These are phyloP conservation scores for Dynastes grantii DNA, from an alignment of 2,888 invertebrate species.

Conservation along the genomic window DNA sequence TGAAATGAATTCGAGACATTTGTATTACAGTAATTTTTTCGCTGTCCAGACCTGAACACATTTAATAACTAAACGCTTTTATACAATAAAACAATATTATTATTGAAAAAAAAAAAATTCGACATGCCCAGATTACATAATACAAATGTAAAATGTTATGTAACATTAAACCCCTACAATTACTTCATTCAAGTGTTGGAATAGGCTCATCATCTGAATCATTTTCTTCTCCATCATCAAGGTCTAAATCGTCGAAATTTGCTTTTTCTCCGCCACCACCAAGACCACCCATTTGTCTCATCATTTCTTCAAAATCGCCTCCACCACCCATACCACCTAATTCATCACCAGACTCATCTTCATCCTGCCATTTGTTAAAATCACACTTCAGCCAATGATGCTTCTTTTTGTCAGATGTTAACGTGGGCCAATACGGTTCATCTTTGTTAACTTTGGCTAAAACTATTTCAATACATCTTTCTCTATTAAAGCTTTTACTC, in stretches of 20 bases:
- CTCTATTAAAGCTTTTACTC: conserved; percentile 81
- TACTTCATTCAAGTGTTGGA: conserved; percentile 79
- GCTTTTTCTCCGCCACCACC: conserved; percentile 75
- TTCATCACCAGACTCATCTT: conserved; percentile 93
- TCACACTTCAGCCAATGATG: conserved; percentile 97
- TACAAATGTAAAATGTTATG: conserved; percentile 48
- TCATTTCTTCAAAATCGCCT: conserved; percentile 80
- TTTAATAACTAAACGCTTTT: conserved; percentile 41
- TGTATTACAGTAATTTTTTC: conserved; percentile 40
- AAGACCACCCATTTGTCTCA: conserved; percentile 81
- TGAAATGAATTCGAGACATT: conserved; percentile 40
- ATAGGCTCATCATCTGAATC: conserved; percentile 88
- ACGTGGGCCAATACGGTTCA: conserved; percentile 89
- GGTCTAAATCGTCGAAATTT: conserved; percentile 83
- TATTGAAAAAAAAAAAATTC: conserved; percentile 44
- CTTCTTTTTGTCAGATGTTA: conserved; percentile 90
- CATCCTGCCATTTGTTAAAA: conserved; percentile 98
- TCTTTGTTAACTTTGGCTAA: conserved; percentile 78
- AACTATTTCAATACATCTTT: conserved; percentile 83
- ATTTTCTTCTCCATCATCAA: conserved; percentile 69
- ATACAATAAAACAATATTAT: conserved; percentile 41
- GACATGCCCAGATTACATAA: conserved; percentile 49
- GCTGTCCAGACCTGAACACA: conserved; percentile 34
- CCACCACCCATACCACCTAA: conserved; percentile 70
- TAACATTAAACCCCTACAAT: conserved; percentile 30